A percentile compares a stretch with the other conserved stretches of the same genome.
Evolutionary conservation across 2,888 invertebrate genomes (phyloP).

Genomic region (Lepeophtheirus nordmannii): DNA sequence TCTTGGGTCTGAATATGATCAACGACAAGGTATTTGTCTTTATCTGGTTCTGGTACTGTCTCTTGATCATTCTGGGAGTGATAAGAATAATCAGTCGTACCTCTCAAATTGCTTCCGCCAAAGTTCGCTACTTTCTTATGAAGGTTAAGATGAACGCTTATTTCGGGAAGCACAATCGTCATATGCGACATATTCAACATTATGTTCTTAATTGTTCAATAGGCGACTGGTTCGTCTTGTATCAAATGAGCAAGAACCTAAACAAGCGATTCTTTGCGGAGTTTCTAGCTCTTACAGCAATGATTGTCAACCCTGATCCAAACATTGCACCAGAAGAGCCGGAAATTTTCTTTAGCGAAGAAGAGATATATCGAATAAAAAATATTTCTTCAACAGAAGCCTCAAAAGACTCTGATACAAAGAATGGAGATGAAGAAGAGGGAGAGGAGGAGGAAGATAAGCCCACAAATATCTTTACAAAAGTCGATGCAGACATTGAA

Average conservation of each 20-base stretch:
- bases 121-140: conserved; percentile 21
- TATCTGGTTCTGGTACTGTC: conserved; percentile 21
- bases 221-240: conserved; percentile 24
- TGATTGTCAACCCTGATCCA: conserved; percentile 20
- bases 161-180: conserved; percentile 19
- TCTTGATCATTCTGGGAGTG: conserved; percentile 11
- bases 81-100: conserved; percentile 18
- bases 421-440: not conserved
- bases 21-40: conserved; percentile 24
- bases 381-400: not conserved
- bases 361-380: not conserved
- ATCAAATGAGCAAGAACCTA: conserved; percentile 24
- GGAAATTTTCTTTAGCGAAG: conserved; percentile 15
- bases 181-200: conserved; percentile 17
- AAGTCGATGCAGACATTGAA: conserved; percentile 7
- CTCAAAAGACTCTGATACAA: not conserved
- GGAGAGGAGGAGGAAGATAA: not conserved
- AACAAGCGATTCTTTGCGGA: conserved; percentile 25
- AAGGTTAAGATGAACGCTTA: conserved; percentile 18
- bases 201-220: conserved; percentile 23
- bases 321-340: conserved; percentile 23
- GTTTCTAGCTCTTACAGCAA: conserved; percentile 12
- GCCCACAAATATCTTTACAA: not conserved
- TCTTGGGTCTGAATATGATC: conserved; percentile 23
- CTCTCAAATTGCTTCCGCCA: conserved; percentile 17